Evolutionary conservation across 2,797 vertebrate genomes (phyloP), one percentile per base, ranked within the genome.

Genomic region (Lacerta bilineata): DNA sequence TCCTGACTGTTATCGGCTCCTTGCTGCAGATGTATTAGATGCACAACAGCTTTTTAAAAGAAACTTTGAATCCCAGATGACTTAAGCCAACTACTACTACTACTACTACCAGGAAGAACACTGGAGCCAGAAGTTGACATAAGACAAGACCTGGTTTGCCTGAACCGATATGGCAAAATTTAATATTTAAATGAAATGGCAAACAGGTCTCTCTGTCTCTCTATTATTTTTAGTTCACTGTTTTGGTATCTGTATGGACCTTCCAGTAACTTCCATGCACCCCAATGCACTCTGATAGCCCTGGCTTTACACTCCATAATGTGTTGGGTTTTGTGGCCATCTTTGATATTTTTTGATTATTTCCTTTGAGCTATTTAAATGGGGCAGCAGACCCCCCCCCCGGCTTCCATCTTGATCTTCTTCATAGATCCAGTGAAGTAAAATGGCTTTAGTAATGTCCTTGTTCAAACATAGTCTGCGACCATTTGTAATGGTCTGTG

Each of bases 141-240:
- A 91, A 86, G 59, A 84, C 88, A 66, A 68, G 64, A 68, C 20
- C 64, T 78, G 80, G 33, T 85, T 0, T 0, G 46, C 68, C 72
- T 86, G 71, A 89, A 88, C 81, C 92, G 84, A 41, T 64, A 72
- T 85, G 18, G 87, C 86, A 92, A 86, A 68, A 88, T 88, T 88
- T 83, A 88, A 88, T 84, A 68, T 76, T 91, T 88, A 72, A 88
- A 91, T 90, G 87, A 84, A 94, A 90, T 94, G 85, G 83, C 91
- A 95, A 87, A 86, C 89, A 86, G 91, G 66, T 82, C 88, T 80
- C 88, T 93, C 87, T 55, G 39, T 41, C 39, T 72, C 33, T 50
- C 17, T 39, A 41, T 61, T 29, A 25, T 39, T 50, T 50, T 50
- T 50, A 50, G 11, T 50, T 50, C 1, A 4, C 9, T 59, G 5